A percentile compares a stretch with the other conserved stretches of the same genome.
These are phyloP conservation scores for Serranus cabrilla DNA, from an alignment of 2,797 vertebrate species.

Conservation along the genomic window DNA sequence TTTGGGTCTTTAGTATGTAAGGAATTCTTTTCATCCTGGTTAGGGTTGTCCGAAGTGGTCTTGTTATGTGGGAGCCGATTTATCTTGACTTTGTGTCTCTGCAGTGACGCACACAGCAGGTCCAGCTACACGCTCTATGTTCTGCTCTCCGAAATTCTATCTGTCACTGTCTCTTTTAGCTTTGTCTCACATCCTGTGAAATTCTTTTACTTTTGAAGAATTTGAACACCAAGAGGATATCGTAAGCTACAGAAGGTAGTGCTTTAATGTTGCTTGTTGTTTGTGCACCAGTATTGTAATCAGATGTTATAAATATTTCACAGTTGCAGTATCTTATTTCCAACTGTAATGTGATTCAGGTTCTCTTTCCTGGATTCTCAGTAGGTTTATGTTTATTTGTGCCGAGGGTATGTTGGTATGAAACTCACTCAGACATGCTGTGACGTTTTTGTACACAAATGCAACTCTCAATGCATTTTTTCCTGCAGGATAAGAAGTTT, in stretches of 20 bases:
- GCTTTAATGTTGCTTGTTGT: slow-evolving; percentile 4
- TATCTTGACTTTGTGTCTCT: slow-evolving; percentile 12
- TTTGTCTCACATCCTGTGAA: not conserved
- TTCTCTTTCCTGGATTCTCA: not conserved
- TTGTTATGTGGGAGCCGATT: slow-evolving; percentile 19
- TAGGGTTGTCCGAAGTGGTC: slow-evolving; percentile 29
- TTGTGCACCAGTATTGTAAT: slow-evolving; percentile 62
- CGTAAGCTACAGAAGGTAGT: not conserved
- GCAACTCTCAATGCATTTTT: not conserved
- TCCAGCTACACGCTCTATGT: not conserved
- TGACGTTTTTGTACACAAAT: not conserved
- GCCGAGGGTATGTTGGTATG: not conserved
- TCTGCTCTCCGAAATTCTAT: too few relatives aligned
- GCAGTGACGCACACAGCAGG: slow-evolving; percentile 11
- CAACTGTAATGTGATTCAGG: slow-evolving; percentile 49
- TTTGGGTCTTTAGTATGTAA: slow-evolving; percentile 23
- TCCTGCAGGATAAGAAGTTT: not conserved
- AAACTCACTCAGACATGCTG: not conserved
- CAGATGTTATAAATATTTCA: slow-evolving; percentile 79
- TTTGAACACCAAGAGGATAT: not conserved
- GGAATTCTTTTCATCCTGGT: slow-evolving; percentile 59
- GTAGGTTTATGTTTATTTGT: not conserved
- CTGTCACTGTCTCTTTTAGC: slow-evolving; percentile 7
- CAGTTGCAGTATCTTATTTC: slow-evolving; percentile 62
- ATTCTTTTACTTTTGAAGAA: not conserved